Conservation (phyloP, 2,888 invertebrate species). For the Mimachlamys varia region DNA sequence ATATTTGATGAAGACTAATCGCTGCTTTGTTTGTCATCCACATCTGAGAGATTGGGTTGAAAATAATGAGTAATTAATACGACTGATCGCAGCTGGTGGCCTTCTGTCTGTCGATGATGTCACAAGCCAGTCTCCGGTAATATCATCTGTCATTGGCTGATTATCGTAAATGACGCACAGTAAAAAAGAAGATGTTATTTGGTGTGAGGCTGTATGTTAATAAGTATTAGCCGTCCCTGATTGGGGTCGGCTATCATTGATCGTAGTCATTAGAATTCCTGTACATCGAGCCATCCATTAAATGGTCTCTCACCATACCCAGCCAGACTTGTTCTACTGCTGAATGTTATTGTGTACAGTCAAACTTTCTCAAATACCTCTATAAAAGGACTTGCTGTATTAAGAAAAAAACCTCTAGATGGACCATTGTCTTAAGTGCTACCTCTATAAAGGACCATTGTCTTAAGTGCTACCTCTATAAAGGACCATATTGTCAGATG, state of each 20-base stretch:
- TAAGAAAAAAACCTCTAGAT: no score
- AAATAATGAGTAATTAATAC: constrained; percentile 26
- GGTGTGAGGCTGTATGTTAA: background rate
- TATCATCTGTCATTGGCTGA: background rate
- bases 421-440: no score
- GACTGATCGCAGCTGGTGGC: background rate
- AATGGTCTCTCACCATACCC: background rate
- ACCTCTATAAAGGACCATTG: no score
- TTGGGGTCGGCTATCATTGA: background rate
- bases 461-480: no score
- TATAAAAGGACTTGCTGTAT: no score
- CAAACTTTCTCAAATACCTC: no score
- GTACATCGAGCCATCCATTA: background rate
- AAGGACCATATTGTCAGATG: no score
- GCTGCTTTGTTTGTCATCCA: background rate
- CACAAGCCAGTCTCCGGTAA: background rate
- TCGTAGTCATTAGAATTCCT: background rate
- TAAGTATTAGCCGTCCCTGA: background rate
- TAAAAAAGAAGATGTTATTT: constrained; percentile 33
- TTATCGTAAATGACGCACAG: constrained; percentile 11
- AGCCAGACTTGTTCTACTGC: background rate
- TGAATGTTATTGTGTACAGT: no score
- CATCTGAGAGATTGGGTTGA: constrained; percentile 20
- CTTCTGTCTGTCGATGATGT: background rate
- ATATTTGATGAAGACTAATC: background rate